These are phyloP conservation scores for Peromyscus californicus DNA, from an alignment of 2,113 vertebrate species.

Conservation along the genomic window DNA sequence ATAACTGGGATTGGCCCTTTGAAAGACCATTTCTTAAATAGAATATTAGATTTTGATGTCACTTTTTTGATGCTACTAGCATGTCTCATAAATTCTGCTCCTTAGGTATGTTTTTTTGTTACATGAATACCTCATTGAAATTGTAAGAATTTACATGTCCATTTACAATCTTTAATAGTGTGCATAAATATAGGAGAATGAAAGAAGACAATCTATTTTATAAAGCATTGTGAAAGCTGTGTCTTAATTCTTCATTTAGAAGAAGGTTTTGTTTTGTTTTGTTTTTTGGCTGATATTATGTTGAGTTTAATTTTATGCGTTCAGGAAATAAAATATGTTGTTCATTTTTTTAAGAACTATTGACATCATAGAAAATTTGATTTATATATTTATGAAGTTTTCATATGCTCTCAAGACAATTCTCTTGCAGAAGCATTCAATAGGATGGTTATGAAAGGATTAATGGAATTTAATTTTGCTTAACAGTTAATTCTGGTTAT, in stretches of 20 bases:
- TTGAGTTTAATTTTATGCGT: not conserved
- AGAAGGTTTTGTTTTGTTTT: not conserved
- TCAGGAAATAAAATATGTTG: not conserved
- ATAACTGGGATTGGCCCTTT: not conserved
- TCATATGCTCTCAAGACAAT: constrained; percentile 47
- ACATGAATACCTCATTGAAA: not conserved
- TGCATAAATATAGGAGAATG: not conserved
- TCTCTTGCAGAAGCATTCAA: not conserved
- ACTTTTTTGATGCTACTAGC: not conserved
- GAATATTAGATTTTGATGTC: not conserved
- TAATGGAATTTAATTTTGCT: constrained; percentile 74
- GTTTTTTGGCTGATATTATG: not conserved
- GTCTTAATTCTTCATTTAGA: constrained; percentile 6
- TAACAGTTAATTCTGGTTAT: constrained; percentile 62
- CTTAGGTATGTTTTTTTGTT: not conserved
- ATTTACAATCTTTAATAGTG: not conserved
- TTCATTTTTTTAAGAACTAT: not conserved
- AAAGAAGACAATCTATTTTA: not conserved
- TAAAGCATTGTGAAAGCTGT: not conserved
- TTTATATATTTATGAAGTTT: constrained; percentile 36
- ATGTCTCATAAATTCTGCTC: not conserved
- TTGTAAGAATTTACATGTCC: not conserved
- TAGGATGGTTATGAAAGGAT: constrained; percentile 66
- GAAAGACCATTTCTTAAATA: not conserved
- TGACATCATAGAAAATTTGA: constrained; percentile 4